A percentile compares a stretch with the other conserved stretches of the same genome.
Evolutionary conservation across 2,888 invertebrate genomes (phyloP).

Genomic region (Vesta saturnalis): DNA sequence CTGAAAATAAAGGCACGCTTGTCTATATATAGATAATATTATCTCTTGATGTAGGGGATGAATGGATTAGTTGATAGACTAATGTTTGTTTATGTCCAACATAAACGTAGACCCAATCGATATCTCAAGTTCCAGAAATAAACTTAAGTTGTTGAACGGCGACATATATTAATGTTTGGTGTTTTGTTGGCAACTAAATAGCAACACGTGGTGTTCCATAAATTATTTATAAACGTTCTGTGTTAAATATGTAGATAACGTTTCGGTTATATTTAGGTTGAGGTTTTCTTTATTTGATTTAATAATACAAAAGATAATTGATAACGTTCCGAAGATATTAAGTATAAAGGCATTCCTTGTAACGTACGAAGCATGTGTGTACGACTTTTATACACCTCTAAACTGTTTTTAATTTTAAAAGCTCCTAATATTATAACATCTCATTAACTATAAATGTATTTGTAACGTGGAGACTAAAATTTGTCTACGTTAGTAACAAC

Average conservation of each 20-base stretch:
- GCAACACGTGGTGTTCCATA: constrained; percentile 30
- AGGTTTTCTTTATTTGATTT: neutral
- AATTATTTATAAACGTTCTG: constrained; percentile 11
- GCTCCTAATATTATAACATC: too few species aligned
- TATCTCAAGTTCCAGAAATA: constrained; percentile 16
- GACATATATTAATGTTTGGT: constrained; percentile 20
- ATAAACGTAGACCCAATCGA: constrained; percentile 17
- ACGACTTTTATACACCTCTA: constrained; percentile 1
- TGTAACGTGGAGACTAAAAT: too few species aligned
- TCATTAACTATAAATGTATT: too few species aligned
- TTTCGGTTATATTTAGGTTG: neutral
- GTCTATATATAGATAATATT: neutral
- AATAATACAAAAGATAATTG: neutral
- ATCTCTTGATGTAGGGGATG: neutral
- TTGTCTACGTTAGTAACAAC: too few species aligned
- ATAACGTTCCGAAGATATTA: too few species aligned
- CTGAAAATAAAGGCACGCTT: too few species aligned
- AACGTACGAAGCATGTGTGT: too few species aligned
- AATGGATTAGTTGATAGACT: constrained; percentile 13
- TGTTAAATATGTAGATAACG: constrained; percentile 4
- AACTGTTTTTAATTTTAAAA: neutral
- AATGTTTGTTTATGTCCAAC: constrained; percentile 23
- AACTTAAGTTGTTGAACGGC: constrained; percentile 12
- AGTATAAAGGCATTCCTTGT: too few species aligned
- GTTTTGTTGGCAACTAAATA: constrained; percentile 30